Evolutionary conservation across 2,113 vertebrate genomes (phyloP), one percentile per base, ranked within the genome.

Genomic region (Salvelinus sp.): DNA sequence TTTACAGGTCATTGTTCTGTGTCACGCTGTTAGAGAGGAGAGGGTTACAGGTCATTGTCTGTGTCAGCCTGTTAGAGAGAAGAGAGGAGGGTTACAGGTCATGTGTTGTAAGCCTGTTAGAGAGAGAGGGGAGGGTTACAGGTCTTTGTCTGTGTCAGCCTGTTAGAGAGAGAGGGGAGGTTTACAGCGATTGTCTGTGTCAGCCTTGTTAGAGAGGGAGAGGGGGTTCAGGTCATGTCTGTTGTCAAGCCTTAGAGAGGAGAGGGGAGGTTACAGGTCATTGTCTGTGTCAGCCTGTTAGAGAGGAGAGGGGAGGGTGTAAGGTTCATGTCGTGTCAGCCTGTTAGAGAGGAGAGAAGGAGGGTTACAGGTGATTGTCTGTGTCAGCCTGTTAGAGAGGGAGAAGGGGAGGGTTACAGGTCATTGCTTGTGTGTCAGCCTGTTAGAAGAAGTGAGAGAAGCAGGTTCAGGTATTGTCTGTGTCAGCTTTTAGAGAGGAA

Each of bases 371-470:
- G 84, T 99, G 97, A 14, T 97, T 97, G 90, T 99, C 98, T 57
- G 88, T 54, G 62, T 99, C 98, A 0, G 86, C 92, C 97, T 99
- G 90, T 14, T 69, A 16, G 62, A 72, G 33, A 69, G 12, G 30
- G n/a, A n/a, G 58, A 20, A n/a, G n/a, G n/a, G 20, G 0, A 63
- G 38, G 7, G 38, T 44, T 38, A 38, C 38, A 96, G 93, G 84
- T 99, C 98, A 14, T 97, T 97, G 90, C n/a, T n/a, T 99, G 97
- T 57, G 88, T 54, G 62, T 99, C 98, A 0, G 86, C 92, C 98
- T 99, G 90, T 14, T 70, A 16, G 58, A 72, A 69, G n/a, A n/a
- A n/a, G n/a, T n/a, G 30, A 23, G n/a, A n/a, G 60, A 23, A 23
- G 23, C 23, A 23, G 23, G 23, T 44, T 38, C 38, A 96, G 93